Evolutionary conservation across 2,797 vertebrate species (phyloP), one percentile per base, ranked within the genome.

Genomic region (Urocyon cinereoargenteus): DNA sequence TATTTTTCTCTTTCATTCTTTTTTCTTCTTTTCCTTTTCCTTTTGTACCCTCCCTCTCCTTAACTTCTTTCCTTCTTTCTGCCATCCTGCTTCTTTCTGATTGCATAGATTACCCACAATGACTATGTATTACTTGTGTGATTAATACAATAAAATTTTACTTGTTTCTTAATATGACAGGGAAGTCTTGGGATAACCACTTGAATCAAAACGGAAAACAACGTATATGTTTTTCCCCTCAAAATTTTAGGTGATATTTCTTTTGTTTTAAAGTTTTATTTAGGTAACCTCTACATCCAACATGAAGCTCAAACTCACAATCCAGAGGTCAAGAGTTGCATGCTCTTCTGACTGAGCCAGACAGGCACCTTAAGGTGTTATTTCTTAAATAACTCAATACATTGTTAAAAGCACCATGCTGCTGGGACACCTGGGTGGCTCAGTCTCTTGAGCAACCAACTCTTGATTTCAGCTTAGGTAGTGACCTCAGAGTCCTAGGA

Each of bases 91-190:
- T 13, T 64, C 19, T 61, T 85, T 59, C 40, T 84, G 24, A 51
- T 70, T 57, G 55, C 70, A 68, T 70, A 22, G 82, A 82, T 61
- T 86, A 86, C 8, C 51, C 26, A 68, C 0, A 9, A 53, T 93
- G 53, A 59, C 13, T n/a, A 86, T 24, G 34, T n/a, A 57, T 70
- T 40, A 70, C 8, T 77, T 88, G 15, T 40, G 16, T 72, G n/a
- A 91, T 61, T 88, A 72, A 45, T 89, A 12, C n/a, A 93, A 83
- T 77, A 59, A 57, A 90, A 93, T 77, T 93, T 94, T 18, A 75
- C 4, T 78, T 78, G 4, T 28, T 79, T 36, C 81, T 82, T 61
- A 91, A 84, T 83, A 72, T 64, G 79, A 77, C 9, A 72, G 45
- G 57, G 24, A 95, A 95, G 18, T 55, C 7, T 16, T 62, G 57